Conservation (phyloP, 2,888 invertebrate species). For the Chrysomela aeneicollis region DNA sequence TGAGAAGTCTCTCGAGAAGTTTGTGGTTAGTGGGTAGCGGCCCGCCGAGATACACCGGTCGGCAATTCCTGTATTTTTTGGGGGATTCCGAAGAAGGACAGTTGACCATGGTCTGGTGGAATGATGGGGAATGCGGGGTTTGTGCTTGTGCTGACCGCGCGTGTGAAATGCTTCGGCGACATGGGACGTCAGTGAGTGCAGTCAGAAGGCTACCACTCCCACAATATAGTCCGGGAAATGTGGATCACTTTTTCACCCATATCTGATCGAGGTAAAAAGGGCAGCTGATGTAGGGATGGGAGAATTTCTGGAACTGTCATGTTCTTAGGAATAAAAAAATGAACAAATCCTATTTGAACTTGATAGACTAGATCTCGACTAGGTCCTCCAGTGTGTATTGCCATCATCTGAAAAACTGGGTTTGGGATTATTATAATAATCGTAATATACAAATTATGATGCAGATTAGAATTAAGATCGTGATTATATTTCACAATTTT, state of each 20-base stretch:
- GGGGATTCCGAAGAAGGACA: slow-evolving; percentile 27
- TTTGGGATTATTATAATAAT: no score
- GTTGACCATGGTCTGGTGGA: slow-evolving; percentile 19
- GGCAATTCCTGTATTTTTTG: slow-evolving; percentile 26
- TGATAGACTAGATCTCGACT: no score
- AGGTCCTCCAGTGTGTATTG: no score
- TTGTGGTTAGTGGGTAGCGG: slow-evolving; percentile 43
- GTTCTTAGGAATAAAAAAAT: no score
- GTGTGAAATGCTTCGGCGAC: slow-evolving; percentile 33
- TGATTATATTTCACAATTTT: no score
- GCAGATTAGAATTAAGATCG: no score
- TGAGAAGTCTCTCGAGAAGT: slow-evolving; percentile 43
- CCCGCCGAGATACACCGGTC: slow-evolving; percentile 35
- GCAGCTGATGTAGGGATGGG: not conserved
- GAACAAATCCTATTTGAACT: no score
- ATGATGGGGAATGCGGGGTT: not conserved
- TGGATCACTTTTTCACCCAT: not conserved
- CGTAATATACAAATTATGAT: no score
- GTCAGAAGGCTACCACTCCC: slow-evolving; percentile 36
- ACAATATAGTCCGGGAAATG: slow-evolving; percentile 31
- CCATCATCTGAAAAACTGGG: no score
- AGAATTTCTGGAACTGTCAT: not conserved
- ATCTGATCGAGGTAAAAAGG: not conserved
- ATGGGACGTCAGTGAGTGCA: slow-evolving; percentile 32
- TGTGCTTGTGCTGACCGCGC: slow-evolving; percentile 34